These are phyloP conservation scores for Strongylocentrotus purpuratus DNA, from an alignment of 35 echinoderm and acorn worm genomes.

Conservation along the genomic window DNA sequence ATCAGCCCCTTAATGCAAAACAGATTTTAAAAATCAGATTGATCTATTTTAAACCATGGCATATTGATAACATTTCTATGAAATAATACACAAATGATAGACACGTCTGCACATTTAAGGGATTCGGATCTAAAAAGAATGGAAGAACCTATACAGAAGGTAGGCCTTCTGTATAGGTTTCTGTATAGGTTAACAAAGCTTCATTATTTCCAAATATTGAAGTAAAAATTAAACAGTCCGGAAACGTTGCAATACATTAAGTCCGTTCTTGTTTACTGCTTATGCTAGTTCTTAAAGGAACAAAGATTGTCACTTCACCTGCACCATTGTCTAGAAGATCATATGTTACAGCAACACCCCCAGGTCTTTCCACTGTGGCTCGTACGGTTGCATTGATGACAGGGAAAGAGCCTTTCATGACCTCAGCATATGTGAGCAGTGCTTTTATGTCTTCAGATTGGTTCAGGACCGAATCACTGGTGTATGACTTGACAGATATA, in stretches of 20 bases:
- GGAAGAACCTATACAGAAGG: background rate
- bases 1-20: constrained; percentile 57
- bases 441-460: background rate
- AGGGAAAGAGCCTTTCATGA: background rate
- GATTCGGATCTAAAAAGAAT: background rate
- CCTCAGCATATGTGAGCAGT: background rate
- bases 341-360: background rate
- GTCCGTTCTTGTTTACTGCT: too few species aligned
- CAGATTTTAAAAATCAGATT: background rate
- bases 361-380: background rate
- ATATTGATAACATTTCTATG: background rate
- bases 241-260: too few species aligned
- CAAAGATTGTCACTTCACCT: background rate
- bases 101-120: background rate
- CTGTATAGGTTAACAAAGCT: too few species aligned
- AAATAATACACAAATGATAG: background rate
- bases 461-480: background rate
- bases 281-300: background rate
- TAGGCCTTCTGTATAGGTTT: too few species aligned
- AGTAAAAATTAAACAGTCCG: background rate
- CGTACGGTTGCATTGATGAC: background rate
- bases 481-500: background rate
- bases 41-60: background rate
- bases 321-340: background rate
- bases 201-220: too few species aligned